Evolutionary conservation across 35 echinoderm and acorn worm genomes (phyloP), one percentile per base, ranked within the genome.

Genomic region (Diadema setosum): DNA sequence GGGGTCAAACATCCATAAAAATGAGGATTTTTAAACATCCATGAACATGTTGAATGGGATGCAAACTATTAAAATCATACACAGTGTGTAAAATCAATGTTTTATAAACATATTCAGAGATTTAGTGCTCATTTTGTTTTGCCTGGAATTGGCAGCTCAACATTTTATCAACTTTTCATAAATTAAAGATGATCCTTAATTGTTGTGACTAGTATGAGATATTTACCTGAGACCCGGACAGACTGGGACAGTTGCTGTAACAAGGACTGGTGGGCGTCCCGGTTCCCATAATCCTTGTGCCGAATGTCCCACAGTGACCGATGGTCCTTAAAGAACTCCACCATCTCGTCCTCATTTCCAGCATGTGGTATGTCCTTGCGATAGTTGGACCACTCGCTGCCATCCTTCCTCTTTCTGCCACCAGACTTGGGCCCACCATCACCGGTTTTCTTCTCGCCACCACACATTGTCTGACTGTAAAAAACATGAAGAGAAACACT

Each of bases 391-490:
- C 48, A 11, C 48, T n/a, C 48, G n/a, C 48, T 35, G 67, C 67
- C 67, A 35, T 74, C 67, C 67, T 74, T 74, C 67, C 67, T 74
- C 67, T 35, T 74, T 74, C 67, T 74, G 67, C 4, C 67, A 74
- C 67, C 48, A 11, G 48, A 11, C n/a, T 52, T 52, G 9, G 9
- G 9, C 48, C n/a, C n/a, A n/a, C 48, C 48, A 52, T n/a, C 48
- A 52, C 48, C 31, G 30, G 67, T 74, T 74, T 74, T 74, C 67
- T 74, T 74, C 67, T 74, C 39, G 67, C 67, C 67, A 74, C 67
- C 67, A 74, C 67, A 74, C n/a, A n/a, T n/a, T n/a, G n/a, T n/a
- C 67, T 74, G 25, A 74, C 67, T 74, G 67, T 74, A 74, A 74
- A 74, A 74, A 35, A 74, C 67, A 74, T 74, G 67, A 25, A 74